phyloP scores from a whole-genome alignment of 2,888 invertebrate genomes.

The Villa cingulata region DNA sequence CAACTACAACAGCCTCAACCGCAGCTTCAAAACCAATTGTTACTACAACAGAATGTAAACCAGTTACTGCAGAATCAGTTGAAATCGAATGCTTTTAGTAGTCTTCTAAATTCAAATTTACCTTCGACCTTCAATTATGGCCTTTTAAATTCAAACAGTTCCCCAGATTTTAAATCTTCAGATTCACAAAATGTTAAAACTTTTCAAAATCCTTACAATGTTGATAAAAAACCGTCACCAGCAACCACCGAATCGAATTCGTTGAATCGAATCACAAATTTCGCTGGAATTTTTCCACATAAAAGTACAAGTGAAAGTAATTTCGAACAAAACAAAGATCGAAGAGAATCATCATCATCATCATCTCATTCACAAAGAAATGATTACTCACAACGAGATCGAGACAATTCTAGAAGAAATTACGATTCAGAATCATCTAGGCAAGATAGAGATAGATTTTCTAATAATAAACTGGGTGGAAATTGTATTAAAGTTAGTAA shows the following conservation, averaged over 20 bases:
- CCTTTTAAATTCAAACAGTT: not conserved
- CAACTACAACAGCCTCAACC: not conserved
- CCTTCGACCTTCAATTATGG: slow-evolving; percentile 1
- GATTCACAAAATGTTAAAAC: not conserved
- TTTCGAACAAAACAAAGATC: no score
- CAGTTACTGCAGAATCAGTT: no score
- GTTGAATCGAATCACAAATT: not conserved
- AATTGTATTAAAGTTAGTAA: slow-evolving; percentile 58
- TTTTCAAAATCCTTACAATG: slow-evolving; percentile 11
- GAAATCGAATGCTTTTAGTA: slow-evolving; percentile 2
- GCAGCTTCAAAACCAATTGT: not conserved
- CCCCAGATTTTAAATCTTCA: not conserved
- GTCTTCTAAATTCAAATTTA: slow-evolving; percentile 4
- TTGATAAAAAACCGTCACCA: not conserved
- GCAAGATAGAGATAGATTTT: no score
- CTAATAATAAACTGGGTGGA: no score
- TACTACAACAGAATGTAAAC: not conserved
- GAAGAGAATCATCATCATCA: no score
- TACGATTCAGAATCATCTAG: no score
- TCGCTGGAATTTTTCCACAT: slow-evolving; percentile 1
- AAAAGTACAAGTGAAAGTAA: no score
- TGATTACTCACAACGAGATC: no score
- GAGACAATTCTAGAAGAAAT: no score
- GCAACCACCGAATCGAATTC: not conserved
- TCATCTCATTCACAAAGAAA: no score